Percentiles rank a stretch among this genome's conserved stretches.
phyloP scores from a whole-genome alignment of 2,113 vertebrate genomes.

The Lamprotornis superbus region DNA sequence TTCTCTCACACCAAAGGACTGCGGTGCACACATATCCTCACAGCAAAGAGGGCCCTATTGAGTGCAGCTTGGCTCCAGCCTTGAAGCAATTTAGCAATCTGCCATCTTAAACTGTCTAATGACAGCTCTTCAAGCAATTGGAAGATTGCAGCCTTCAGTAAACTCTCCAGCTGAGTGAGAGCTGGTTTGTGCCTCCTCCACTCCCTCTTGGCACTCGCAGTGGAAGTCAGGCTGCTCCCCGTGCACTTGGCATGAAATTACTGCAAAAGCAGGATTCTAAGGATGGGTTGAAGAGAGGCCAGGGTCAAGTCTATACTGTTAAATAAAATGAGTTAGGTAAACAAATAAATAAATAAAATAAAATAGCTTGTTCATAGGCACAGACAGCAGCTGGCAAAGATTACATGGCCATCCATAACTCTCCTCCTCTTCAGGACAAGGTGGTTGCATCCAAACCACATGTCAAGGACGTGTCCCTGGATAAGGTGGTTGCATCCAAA shows the following conservation, averaged over 20 bases:
- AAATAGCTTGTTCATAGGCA: not conserved
- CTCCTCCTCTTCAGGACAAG: not conserved
- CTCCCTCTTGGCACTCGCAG: not conserved
- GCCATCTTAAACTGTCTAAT: conserved; percentile 53
- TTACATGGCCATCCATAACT: not conserved
- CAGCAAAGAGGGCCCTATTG: not conserved
- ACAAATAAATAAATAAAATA: not conserved
- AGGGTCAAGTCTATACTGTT: not conserved
- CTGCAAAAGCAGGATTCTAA: not conserved
- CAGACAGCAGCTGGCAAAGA: not conserved
- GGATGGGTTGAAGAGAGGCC: not conserved
- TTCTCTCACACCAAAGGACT: not conserved
- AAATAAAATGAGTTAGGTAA: not conserved
- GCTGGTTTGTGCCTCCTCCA: not conserved
- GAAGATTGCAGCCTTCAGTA: conserved; percentile 43
- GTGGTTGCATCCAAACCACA: not conserved
- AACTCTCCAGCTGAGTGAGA: conserved; percentile 48
- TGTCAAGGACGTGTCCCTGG: accelerated
- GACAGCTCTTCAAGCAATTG: conserved; percentile 59
- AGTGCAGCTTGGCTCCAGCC: conserved; percentile 19
- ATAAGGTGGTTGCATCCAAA: not conserved
- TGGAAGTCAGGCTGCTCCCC: not conserved
- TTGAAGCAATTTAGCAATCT: conserved; percentile 42
- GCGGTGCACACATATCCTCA: accelerated
- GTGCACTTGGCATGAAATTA: not conserved